phyloP scores from a whole-genome alignment of 1,140 invertebrate genomes.

The Drusus annulatus region DNA sequence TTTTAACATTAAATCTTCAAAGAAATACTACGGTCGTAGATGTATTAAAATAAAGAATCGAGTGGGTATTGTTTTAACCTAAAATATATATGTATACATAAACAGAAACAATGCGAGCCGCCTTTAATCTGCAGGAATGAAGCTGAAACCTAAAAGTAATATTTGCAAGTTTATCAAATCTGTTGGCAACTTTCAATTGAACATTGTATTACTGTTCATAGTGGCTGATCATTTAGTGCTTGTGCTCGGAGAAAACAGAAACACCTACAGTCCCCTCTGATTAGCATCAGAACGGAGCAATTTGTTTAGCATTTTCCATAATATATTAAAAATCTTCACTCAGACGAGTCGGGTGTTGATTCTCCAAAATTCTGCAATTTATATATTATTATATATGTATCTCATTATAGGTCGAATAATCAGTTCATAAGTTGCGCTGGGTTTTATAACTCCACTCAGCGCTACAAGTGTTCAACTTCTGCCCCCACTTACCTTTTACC shows the following conservation, averaged over 20 bases:
- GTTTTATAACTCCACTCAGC: not conserved
- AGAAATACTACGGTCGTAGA: too few species aligned
- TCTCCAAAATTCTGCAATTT: conserved; percentile 29
- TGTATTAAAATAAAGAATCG: too few species aligned
- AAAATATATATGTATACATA: too few species aligned
- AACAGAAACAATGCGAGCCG: too few species aligned
- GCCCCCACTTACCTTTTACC: not conserved
- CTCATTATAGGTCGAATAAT: conserved; percentile 13
- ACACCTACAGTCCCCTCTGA: not conserved
- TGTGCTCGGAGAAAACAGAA: not conserved
- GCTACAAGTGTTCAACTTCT: not conserved
- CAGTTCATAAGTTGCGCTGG: conserved; percentile 12
- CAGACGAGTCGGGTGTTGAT: not conserved
- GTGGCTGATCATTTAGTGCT: too few species aligned
- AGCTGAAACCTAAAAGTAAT: too few species aligned
- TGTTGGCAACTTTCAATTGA: not conserved
- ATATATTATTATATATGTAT: conserved; percentile 20
- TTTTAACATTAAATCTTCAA: too few species aligned
- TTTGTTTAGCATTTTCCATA: not conserved
- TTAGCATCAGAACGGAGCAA: not conserved
- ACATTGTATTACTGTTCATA: not conserved
- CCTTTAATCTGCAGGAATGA: too few species aligned
- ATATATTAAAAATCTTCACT: conserved; percentile 1
- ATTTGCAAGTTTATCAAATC: not conserved
- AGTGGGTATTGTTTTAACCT: too few species aligned